phyloP scores from a whole-genome alignment of 1,140 invertebrate species.

The Druon quercuslanigerum region DNA sequence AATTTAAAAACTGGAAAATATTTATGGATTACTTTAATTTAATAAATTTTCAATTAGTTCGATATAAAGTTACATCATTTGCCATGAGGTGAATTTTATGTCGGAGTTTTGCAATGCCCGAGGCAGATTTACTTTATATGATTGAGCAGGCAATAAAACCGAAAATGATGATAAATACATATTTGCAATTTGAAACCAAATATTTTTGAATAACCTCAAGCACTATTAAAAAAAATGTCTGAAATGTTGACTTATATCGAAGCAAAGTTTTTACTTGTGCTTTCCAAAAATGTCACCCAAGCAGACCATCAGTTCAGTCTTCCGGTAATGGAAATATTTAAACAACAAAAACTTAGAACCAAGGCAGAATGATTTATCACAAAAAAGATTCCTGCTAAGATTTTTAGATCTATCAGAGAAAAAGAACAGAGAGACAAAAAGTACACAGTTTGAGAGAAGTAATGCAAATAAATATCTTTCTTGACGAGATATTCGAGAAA shows the following conservation, averaged over 20 bases:
- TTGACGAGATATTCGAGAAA: constrained; percentile 12
- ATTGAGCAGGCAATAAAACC: too few species aligned
- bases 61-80: neutral
- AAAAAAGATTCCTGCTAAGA: neutral
- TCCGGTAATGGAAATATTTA: too few species aligned
- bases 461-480: neutral
- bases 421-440: neutral
- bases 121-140: neutral
- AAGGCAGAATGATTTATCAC: constrained; percentile 36
- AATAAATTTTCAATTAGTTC: neutral
- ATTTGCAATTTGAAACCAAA: too few species aligned
- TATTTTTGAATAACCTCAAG: too few species aligned
- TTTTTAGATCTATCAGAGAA: neutral
- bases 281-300: too few species aligned
- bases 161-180: too few species aligned
- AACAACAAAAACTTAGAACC: too few species aligned
- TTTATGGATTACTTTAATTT: neutral
- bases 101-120: neutral
- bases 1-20: neutral
- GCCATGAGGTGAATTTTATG: neutral
- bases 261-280: too few species aligned
- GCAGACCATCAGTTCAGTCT: too few species aligned
- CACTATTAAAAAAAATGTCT: too few species aligned
- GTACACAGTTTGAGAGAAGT: neutral
- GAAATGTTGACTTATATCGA: too few species aligned